A percentile compares a stretch with the other conserved stretches of the same genome.
phyloP scores from a whole-genome alignment of 2,113 vertebrate species.

The Ifrita kowaldi region DNA sequence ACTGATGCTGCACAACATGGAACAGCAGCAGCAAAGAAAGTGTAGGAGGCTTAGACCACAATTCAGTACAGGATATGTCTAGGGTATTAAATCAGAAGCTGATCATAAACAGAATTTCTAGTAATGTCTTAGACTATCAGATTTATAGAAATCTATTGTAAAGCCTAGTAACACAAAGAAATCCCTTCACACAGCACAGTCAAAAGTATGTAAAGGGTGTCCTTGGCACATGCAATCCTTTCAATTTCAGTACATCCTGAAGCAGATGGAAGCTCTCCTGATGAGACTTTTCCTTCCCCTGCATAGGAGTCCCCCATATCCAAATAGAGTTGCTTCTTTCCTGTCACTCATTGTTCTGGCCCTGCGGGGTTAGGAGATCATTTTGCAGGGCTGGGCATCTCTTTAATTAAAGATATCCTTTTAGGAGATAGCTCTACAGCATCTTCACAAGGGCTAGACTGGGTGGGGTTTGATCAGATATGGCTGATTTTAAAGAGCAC shows the following conservation, averaged over 20 bases:
- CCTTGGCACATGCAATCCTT: background rate
- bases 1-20: background rate
- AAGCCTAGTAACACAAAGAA: background rate
- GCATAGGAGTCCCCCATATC: background rate
- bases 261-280: constrained; percentile 14
- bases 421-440: background rate
- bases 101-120: background rate
- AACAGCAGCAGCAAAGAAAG: background rate
- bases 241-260: background rate
- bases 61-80: background rate
- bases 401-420: constrained; percentile 18
- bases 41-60: background rate
- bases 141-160: background rate
- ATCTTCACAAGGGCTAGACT: background rate
- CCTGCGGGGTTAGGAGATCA: background rate
- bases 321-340: constrained; percentile 41
- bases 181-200: background rate
- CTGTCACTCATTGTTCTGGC: constrained; percentile 18
- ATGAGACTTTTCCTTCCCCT: constrained; percentile 48
- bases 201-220: background rate
- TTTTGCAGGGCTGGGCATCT: background rate
- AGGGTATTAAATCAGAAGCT: background rate
- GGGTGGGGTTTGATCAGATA: background rate
- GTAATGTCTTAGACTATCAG: background rate
- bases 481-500: background rate